Evolutionary conservation across 92 coral and sea anemone genomes (phyloP), one percentile per base, ranked within the genome.

Genomic region (Phenganax subtilis): DNA sequence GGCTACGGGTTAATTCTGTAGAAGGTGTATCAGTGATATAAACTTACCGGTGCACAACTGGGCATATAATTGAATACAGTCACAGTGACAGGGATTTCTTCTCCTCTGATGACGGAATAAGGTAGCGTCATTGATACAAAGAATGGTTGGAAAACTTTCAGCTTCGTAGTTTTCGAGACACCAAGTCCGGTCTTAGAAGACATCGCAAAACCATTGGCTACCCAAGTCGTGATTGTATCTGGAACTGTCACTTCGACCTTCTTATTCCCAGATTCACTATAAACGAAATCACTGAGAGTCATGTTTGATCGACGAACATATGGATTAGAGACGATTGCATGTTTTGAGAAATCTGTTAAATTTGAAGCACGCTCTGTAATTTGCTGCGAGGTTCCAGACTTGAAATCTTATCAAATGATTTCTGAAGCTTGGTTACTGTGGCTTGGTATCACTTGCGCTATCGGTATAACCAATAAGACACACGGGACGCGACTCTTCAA

Each of bases 51-150:
- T 62, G 88, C 81, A 72, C 98, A 94, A 67, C 86, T 82, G 58
- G 84, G 80, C 92, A 90, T 77, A 72, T 94, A 94, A 88, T 94
- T 94, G 59, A 94, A 94, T 75, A 92, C 97, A 12, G 97, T 90
- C 8, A 91, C 78, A 47, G 82, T 85, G 17, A 94, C 86, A 76
- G 96, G 88, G 55, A 94, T 89, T 85, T 90, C 92, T 81, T 94
- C 98, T 52, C 92, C 98, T 73, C 98, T 88, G 58, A 94, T 94
- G 31, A 94, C 90, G 2, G 97, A 94, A 85, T 94, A 94, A 29
- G 98, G 98, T 3, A 92, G 88, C 16, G 97, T 94, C 52, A 92
- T 83, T 14, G 91, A 89, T 55, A 94, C 92, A 72, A 94, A 94
- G 92, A 91, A 94, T 0, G 97, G 92, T 75, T 90, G 91, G 76